These are phyloP conservation scores for Norana najaformis DNA, from an alignment of 2,888 invertebrate genomes.

Conservation along the genomic window DNA sequence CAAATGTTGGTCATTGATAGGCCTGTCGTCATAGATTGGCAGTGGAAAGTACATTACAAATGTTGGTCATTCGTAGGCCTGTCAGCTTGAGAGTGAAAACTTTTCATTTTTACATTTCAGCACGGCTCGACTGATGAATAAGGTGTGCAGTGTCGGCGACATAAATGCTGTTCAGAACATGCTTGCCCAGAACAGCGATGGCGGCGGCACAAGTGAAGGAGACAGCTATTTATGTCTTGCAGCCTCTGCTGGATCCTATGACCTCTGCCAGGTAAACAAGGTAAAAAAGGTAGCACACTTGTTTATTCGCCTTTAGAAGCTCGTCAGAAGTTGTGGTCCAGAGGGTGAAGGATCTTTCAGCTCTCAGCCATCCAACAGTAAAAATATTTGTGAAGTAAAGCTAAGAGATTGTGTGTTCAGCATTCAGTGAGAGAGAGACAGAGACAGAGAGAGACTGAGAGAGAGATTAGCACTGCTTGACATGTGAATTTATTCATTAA, in stretches of 20 bases:
- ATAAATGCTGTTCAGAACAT: conserved; percentile 88
- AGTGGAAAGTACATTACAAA: not conserved
- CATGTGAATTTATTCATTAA: not conserved
- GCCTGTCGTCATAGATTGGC: too few species aligned
- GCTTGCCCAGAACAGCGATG: conserved; percentile 86
- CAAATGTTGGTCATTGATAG: not conserved
- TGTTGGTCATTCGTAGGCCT: not conserved
- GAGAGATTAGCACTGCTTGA: too few species aligned
- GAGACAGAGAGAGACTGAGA: too few species aligned
- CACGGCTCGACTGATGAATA: conserved; percentile 24
- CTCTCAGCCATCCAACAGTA: not conserved
- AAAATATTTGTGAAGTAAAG: not conserved
- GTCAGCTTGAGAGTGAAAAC: not conserved
- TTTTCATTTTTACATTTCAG: not conserved
- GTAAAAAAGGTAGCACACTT: not conserved
- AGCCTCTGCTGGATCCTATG: conserved; percentile 95
- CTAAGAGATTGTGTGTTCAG: not conserved
- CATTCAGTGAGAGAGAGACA: too few species aligned
- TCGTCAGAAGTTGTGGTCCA: not conserved
- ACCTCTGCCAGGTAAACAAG: conserved; percentile 76
- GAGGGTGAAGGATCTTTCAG: not conserved
- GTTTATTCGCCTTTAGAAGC: not conserved
- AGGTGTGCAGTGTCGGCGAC: conserved; percentile 92
- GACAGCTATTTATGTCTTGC: conserved; percentile 93
- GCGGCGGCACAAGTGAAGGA: conserved; percentile 92